phyloP scores from a whole-genome alignment of 2,797 vertebrate genomes.

The Chelon auratus region DNA sequence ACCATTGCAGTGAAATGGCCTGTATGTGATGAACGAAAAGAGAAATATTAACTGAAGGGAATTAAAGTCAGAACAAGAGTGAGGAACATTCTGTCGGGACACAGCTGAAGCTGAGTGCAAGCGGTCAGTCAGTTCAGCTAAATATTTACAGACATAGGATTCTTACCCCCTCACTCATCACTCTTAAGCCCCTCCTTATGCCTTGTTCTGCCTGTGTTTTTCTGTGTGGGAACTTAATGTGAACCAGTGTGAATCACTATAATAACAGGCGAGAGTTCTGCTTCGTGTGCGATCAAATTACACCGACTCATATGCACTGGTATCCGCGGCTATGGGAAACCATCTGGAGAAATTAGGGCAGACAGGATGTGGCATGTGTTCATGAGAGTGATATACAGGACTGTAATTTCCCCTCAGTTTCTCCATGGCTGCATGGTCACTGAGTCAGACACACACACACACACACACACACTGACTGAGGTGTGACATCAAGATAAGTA shows the following conservation, averaged over 20 bases:
- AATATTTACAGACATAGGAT: conserved; percentile 68
- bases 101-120: conserved; percentile 14
- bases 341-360: conserved; percentile 39
- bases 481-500: conserved; percentile 38
- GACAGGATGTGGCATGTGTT: conserved; percentile 27
- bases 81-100: conserved; percentile 9
- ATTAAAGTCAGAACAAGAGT: neutral
- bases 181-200: neutral
- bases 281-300: conserved; percentile 40
- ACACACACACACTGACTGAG: conserved; percentile 40
- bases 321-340: conserved; percentile 36
- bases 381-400: conserved; percentile 31
- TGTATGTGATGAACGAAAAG: conserved; percentile 56
- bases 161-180: conserved; percentile 30
- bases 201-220: neutral
- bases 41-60: conserved; percentile 17
- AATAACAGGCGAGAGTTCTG: conserved; percentile 19
- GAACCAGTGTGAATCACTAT: conserved; percentile 43
- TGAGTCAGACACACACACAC: conserved; percentile 32
- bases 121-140: conserved; percentile 31
- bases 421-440: conserved; percentile 26
- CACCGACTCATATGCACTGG: conserved; percentile 23
- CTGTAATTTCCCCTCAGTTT: conserved; percentile 34
- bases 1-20: conserved; percentile 99
- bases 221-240: conserved; percentile 10